These are phyloP conservation scores for Siphlonurus alternatus DNA, from an alignment of 2,888 invertebrate genomes.

Conservation along the genomic window DNA sequence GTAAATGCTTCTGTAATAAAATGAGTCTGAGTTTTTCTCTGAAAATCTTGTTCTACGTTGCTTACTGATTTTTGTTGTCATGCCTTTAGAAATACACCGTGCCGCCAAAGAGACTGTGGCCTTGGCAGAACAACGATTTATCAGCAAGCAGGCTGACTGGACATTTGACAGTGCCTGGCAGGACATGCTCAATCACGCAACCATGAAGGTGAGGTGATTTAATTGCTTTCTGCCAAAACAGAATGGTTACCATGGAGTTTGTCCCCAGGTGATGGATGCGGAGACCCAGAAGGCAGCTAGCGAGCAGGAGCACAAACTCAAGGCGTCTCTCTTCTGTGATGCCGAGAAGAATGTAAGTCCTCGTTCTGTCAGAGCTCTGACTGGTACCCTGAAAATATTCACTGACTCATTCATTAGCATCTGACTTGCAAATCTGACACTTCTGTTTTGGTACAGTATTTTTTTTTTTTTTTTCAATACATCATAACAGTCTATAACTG, in stretches of 20 bases:
- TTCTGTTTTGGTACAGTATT: too few species aligned
- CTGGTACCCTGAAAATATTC: too few species aligned
- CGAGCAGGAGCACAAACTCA: constrained; percentile 70
- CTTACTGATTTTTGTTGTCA: too few species aligned
- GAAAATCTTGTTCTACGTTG: too few species aligned
- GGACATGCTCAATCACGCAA: constrained; percentile 91
- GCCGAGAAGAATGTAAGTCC: constrained; percentile 53
- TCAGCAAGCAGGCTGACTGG: constrained; percentile 59
- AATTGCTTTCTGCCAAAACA: neutral
- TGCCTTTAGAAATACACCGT: too few species aligned
- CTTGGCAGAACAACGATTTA: constrained; percentile 69
- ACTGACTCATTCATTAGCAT: too few species aligned
- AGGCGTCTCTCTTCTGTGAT: constrained; percentile 60
- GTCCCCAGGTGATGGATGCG: constrained; percentile 68
- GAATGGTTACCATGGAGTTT: neutral
- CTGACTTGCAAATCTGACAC: too few species aligned
- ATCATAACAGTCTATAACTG: too few species aligned
- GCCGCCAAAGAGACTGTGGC: constrained; percentile 90
- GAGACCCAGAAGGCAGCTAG: constrained; percentile 79
- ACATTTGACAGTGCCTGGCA: constrained; percentile 95
- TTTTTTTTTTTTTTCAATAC: neutral
- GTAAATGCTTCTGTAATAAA: too few species aligned
- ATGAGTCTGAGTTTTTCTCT: too few species aligned
- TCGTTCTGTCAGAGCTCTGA: constrained; percentile 1
- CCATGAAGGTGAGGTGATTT: constrained; percentile 50